Conservation (phyloP, 2,888 invertebrate genomes). For the Stomorhina lunata region DNA sequence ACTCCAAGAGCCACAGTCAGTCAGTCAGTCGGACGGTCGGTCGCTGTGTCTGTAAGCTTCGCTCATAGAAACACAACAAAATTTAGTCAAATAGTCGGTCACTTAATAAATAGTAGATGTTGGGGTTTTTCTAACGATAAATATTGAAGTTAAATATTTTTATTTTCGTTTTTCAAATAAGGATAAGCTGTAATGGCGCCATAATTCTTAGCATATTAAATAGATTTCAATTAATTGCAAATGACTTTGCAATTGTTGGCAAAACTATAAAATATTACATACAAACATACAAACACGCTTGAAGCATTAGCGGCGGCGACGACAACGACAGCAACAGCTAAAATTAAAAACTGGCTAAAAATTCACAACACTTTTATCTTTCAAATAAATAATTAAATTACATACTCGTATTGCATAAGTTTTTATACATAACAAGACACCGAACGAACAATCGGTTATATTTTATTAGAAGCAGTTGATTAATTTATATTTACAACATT, state of each 20-base stretch:
- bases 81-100: background rate
- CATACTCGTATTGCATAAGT: constrained; percentile 23
- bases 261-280: background rate
- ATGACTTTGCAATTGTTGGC: constrained; percentile 47
- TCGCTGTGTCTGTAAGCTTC: too few relatives aligned
- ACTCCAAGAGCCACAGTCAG: background rate
- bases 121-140: background rate
- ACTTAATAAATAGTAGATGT: background rate
- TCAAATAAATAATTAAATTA: constrained; percentile 13
- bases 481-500: too few relatives aligned
- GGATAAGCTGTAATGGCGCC: constrained; percentile 46
- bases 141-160: background rate
- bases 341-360: background rate
- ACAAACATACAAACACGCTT: background rate
- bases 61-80: too few relatives aligned
- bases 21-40: background rate
- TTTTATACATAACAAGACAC: background rate
- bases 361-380: background rate
- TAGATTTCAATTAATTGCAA: constrained; percentile 52
- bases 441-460: background rate
- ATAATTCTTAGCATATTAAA: constrained; percentile 51
- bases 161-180: constrained; percentile 22
- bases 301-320: too few relatives aligned
- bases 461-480: too few relatives aligned
- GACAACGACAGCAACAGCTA: background rate